Evolutionary conservation across 2,888 invertebrate genomes (phyloP).

Genomic region (Smittia aterrima): DNA sequence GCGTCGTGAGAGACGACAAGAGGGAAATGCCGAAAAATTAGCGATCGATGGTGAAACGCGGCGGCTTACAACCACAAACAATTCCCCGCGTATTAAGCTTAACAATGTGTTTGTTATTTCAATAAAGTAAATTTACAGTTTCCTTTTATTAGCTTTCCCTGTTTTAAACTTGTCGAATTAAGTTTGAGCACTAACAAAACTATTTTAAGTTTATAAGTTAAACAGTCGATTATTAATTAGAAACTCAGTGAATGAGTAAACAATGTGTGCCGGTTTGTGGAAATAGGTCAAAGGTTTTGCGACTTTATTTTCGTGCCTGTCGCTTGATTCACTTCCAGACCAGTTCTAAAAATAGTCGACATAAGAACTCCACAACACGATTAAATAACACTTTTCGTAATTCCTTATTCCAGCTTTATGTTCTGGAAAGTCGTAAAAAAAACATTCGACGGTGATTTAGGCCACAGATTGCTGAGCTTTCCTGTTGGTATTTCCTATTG

Average conservation of each 20-base stretch:
- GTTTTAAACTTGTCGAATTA: neutral
- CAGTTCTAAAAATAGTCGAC: no score
- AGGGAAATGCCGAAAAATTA: neutral
- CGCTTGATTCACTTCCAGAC: no score
- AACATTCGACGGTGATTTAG: neutral
- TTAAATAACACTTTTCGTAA: no score
- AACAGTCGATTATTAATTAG: neutral
- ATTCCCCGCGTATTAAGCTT: no score
- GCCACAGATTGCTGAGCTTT: neutral
- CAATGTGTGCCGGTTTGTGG: no score
- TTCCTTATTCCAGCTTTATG: neutral
- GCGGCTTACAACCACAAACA: neutral
- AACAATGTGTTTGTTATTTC: constrained; percentile 5
- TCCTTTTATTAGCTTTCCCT: neutral
- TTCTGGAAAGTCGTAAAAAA: neutral
- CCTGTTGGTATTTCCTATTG: no score
- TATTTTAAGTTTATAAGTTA: neutral
- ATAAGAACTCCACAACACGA: no score
- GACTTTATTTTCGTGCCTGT: no score
- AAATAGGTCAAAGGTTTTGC: no score
- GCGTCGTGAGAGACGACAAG: neutral
- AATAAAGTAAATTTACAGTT: neutral
- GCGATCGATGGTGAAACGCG: neutral
- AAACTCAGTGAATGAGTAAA: neutral
- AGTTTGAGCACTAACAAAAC: neutral